Percentiles rank a stretch among this genome's conserved stretches.
Conservation (phyloP, 2,888 invertebrate species). For the Subacronicta megacephala region DNA sequence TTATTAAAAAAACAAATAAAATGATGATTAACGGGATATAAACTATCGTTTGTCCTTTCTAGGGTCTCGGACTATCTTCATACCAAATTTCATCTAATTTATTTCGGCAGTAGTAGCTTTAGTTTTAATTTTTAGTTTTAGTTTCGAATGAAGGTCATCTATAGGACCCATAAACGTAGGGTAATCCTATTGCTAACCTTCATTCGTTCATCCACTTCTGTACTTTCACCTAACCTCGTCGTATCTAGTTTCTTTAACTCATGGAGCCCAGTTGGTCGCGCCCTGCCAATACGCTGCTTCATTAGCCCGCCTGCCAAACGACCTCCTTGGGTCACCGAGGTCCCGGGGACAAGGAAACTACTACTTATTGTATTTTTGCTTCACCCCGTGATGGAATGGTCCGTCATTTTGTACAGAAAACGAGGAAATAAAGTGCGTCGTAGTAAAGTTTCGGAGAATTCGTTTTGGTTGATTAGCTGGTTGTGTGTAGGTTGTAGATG, state of each 20-base stretch:
- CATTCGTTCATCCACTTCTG: too few species aligned
- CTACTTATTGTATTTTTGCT: constrained; percentile 70
- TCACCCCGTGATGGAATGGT: constrained; percentile 72
- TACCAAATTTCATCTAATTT: too few species aligned
- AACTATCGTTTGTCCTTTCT: too few species aligned
- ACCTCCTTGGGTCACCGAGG: constrained; percentile 64
- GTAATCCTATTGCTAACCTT: too few species aligned
- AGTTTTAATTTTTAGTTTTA: too few species aligned
- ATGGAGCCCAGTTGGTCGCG: constrained; percentile 66
- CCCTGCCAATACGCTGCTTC: constrained; percentile 85
- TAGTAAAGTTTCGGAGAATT: constrained; percentile 51
- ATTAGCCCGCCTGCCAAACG: constrained; percentile 82
- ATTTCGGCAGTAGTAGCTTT: too few species aligned
- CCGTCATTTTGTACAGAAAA: constrained; percentile 76
- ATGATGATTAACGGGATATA: too few species aligned
- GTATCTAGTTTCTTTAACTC: constrained; percentile 52
- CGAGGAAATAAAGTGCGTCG: constrained; percentile 70
- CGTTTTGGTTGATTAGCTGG: constrained; percentile 58
- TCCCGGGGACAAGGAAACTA: constrained; percentile 70
- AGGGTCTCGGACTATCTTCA: too few species aligned
- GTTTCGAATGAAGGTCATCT: too few species aligned
- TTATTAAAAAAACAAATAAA: too few species aligned
- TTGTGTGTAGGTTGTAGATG: constrained; percentile 23
- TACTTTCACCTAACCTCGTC: constrained; percentile 2
- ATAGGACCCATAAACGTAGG: too few species aligned